phyloP scores from a whole-genome alignment of 2,113 vertebrate genomes.

The Ciconia stormi region DNA sequence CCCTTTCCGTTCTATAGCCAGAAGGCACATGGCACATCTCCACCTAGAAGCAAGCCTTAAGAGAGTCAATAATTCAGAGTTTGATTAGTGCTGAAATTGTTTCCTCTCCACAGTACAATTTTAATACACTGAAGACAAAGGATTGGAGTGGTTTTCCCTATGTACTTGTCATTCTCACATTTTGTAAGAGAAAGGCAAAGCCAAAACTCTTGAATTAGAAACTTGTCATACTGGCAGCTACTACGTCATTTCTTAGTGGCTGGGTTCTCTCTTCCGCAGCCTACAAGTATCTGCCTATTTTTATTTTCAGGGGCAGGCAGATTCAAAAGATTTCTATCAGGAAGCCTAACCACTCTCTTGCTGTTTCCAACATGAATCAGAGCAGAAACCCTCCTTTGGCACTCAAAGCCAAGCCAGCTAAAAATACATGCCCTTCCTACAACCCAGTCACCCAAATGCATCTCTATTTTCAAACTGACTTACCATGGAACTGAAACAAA shows the following conservation, averaged over 20 bases:
- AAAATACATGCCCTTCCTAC: conserved; percentile 9
- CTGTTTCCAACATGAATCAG: background rate
- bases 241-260: background rate
- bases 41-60: background rate
- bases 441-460: background rate
- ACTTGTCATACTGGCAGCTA: background rate
- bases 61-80: background rate
- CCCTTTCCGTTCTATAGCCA: background rate
- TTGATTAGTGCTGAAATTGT: background rate
- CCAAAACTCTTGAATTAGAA: background rate
- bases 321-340: background rate
- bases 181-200: background rate
- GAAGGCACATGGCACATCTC: background rate
- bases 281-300: background rate
- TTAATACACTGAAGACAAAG: background rate
- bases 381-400: background rate
- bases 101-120: background rate
- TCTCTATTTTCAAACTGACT: background rate
- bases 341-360: background rate
- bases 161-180: background rate
- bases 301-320: background rate
- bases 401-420: background rate
- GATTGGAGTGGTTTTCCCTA: background rate
- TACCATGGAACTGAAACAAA: background rate
- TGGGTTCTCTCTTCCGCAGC: background rate